Evolutionary conservation across 2,888 invertebrate species (phyloP).

Genomic region (Hypomecis punctinalis): DNA sequence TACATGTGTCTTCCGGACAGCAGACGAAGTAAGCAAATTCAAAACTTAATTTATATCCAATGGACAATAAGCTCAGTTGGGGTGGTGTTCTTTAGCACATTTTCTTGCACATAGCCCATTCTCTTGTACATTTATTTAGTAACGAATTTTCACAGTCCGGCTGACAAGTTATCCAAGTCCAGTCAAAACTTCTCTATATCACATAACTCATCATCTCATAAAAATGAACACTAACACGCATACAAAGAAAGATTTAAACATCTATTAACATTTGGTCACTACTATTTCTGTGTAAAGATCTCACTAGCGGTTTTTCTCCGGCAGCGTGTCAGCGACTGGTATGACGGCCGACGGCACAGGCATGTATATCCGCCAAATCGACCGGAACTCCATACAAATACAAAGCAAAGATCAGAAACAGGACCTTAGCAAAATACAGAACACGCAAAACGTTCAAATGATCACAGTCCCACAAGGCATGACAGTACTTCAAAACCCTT

Average conservation of each 20-base stretch:
- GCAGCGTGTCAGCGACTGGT: constrained; percentile 70
- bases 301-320: constrained; percentile 22
- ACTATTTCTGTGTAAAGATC: background rate
- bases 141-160: no score
- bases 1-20: constrained; percentile 79
- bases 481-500: constrained; percentile 77
- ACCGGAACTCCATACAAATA: constrained; percentile 76
- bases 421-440: constrained; percentile 72
- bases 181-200: no score
- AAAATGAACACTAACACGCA: no score
- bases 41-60: background rate
- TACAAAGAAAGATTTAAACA: no score
- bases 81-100: no score
- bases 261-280: no score
- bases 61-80: no score
- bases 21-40: constrained; percentile 71
- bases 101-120: no score
- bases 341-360: constrained; percentile 71
- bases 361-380: constrained; percentile 79
- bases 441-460: constrained; percentile 78
- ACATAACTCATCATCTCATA: no score
- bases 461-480: constrained; percentile 79
- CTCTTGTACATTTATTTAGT: no score
- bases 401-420: constrained; percentile 78
- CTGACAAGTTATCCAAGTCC: no score